A percentile compares a stretch with the other conserved stretches of the same genome.
Conservation (phyloP, 2,888 invertebrate genomes). For the Emmelina monodactyla region DNA sequence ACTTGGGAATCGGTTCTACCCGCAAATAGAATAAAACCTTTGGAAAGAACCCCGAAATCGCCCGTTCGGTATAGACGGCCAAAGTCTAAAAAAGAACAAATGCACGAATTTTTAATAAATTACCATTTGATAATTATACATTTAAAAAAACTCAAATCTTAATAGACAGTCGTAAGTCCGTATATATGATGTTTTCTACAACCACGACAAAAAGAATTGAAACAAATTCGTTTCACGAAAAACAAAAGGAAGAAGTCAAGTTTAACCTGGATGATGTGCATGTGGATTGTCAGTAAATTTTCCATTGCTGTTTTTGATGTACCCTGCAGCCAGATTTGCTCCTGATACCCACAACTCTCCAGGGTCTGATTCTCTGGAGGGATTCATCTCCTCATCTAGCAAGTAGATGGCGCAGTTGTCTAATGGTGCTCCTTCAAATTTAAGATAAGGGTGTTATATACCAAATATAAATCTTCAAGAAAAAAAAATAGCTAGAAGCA, state of each 20-base stretch:
- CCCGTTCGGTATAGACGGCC: slow-evolving; percentile 83
- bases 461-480: too few species aligned
- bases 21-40: slow-evolving; percentile 76
- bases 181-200: too few species aligned
- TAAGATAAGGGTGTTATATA: too few species aligned
- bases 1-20: slow-evolving; percentile 87
- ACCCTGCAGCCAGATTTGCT: slow-evolving; percentile 79
- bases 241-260: too few species aligned
- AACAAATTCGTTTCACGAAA: too few species aligned
- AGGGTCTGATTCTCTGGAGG: slow-evolving; percentile 74
- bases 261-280: slow-evolving; percentile 54
- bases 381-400: slow-evolving; percentile 75
- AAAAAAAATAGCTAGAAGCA: too few species aligned
- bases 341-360: slow-evolving; percentile 88
- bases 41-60: slow-evolving; percentile 78
- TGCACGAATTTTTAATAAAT: neutral
- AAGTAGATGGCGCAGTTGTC: slow-evolving; percentile 84
- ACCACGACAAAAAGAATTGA: too few species aligned
- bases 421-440: slow-evolving; percentile 74
- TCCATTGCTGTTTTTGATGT: slow-evolving; percentile 78
- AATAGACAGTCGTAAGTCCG: too few species aligned
- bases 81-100: slow-evolving; percentile 55
- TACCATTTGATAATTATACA: neutral
- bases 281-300: slow-evolving; percentile 80
- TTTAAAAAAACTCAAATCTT: neutral